Evolutionary conservation across 2,113 vertebrate genomes (phyloP).

Genomic region (Labrus mixtus): DNA sequence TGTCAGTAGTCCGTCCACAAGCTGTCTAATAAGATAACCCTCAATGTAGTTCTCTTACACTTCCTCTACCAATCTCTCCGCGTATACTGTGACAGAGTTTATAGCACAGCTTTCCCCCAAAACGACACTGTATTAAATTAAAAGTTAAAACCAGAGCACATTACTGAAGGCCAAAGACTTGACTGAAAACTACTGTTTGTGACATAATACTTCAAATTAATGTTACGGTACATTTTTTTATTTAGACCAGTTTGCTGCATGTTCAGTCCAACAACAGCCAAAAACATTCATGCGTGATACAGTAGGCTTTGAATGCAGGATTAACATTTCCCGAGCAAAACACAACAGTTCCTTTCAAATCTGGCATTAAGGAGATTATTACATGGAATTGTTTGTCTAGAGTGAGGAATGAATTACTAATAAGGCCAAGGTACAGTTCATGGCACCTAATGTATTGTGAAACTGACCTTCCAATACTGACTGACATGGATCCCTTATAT

Average conservation of each 20-base stretch:
- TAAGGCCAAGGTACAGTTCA: conserved; percentile 39
- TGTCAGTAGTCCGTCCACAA: conserved; percentile 3
- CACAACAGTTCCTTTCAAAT: conserved; percentile 53
- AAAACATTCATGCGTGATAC: conserved; percentile 18
- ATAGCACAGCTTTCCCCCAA: background rate
- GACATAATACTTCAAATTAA: background rate
- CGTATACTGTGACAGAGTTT: background rate
- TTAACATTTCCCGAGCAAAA: conserved; percentile 58
- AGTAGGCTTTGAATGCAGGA: conserved; percentile 21
- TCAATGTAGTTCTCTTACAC: background rate
- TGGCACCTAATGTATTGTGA: conserved; percentile 20
- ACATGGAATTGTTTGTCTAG: conserved; percentile 43
- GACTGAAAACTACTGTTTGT: background rate
- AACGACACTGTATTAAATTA: too few relatives aligned
- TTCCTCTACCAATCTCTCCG: conserved; percentile 7
- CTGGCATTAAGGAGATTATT: conserved; percentile 63
- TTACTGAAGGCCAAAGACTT: background rate
- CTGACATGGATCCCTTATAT: background rate
- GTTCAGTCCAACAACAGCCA: background rate
- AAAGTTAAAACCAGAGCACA: too few relatives aligned
- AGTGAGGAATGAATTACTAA: conserved; percentile 33
- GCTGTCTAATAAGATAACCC: conserved; percentile 14
- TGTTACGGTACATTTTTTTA: background rate
- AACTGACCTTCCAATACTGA: conserved; percentile 21
- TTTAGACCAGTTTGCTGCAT: background rate